These are phyloP conservation scores for Ailurus styani DNA, from an alignment of 2,113 vertebrate species.

Conservation along the genomic window DNA sequence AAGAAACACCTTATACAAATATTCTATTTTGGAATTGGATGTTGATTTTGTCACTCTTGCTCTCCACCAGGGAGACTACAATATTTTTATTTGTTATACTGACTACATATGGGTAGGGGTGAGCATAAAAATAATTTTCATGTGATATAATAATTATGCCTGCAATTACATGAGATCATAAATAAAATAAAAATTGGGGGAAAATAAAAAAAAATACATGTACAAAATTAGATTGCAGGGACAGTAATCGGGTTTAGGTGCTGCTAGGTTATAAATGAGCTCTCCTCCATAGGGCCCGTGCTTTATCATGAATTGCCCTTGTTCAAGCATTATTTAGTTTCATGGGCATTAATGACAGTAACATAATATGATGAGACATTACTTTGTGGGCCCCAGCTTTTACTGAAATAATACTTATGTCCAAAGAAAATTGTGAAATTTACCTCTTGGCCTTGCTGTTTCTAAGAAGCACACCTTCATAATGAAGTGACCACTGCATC, in stretches of 20 bases:
- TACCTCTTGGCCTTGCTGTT: background rate
- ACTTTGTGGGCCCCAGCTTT: background rate
- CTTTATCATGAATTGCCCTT: conserved; percentile 33
- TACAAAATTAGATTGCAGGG: background rate
- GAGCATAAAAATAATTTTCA: background rate
- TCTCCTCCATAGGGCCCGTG: conserved; percentile 1
- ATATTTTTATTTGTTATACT: background rate
- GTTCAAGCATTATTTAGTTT: conserved; percentile 41
- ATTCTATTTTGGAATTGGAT: background rate
- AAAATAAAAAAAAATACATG: background rate
- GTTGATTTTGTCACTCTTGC: background rate
- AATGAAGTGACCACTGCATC: background rate
- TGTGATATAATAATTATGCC: background rate
- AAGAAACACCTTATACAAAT: background rate
- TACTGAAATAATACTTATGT: background rate
- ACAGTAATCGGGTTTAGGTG: background rate
- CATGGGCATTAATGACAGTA: conserved; percentile 3
- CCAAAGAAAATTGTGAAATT: background rate
- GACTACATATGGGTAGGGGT: background rate
- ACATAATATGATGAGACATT: conserved; percentile 6
- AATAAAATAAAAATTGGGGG: background rate
- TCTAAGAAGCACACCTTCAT: background rate
- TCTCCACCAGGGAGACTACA: background rate
- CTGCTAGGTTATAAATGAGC: background rate
- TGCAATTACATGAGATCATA: background rate